Conservation (phyloP, 2,888 invertebrate genomes). For the Drosophila ustulata region DNA sequence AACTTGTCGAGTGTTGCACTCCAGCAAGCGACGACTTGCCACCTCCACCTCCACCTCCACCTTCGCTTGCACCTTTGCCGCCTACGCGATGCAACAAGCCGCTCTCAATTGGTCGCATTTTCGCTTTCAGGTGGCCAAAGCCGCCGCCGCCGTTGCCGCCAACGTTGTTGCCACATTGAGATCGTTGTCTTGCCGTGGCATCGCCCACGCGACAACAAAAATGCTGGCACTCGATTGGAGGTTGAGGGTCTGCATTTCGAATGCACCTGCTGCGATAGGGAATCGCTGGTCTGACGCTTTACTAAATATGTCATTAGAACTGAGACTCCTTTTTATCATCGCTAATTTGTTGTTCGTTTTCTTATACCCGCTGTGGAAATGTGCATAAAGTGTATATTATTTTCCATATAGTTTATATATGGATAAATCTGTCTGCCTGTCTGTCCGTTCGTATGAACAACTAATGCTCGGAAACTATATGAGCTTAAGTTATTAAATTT, state of each 20-base stretch:
- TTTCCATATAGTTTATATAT: too few relatives aligned
- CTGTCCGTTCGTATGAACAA: too few relatives aligned
- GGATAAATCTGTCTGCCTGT: too few relatives aligned
- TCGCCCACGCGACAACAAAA: slow-evolving; percentile 39
- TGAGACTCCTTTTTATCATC: neutral
- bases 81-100: slow-evolving; percentile 28
- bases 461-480: too few relatives aligned
- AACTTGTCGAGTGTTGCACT: slow-evolving; percentile 51
- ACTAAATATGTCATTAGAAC: neutral
- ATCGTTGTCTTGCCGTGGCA: slow-evolving; percentile 7
- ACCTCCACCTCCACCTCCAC: slow-evolving; percentile 1
- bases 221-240: slow-evolving; percentile 30
- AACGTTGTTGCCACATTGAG: slow-evolving; percentile 20
- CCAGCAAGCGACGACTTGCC: neutral
- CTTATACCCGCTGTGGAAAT: too few relatives aligned
- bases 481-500: too few relatives aligned
- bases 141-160: slow-evolving; percentile 6
- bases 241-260: slow-evolving; percentile 13
- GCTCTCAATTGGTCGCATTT: slow-evolving; percentile 48
- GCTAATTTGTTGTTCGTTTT: too few relatives aligned
- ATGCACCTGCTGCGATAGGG: slow-evolving; percentile 36
- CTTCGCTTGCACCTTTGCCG: slow-evolving; percentile 17
- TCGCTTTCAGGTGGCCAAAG: slow-evolving; percentile 55
- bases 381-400: too few relatives aligned
- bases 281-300: neutral